Evolutionary conservation across 30 jellyfish, hydroid and myxozoan species (phyloP).

Genomic region (Pseudorhiza aurosa): DNA sequence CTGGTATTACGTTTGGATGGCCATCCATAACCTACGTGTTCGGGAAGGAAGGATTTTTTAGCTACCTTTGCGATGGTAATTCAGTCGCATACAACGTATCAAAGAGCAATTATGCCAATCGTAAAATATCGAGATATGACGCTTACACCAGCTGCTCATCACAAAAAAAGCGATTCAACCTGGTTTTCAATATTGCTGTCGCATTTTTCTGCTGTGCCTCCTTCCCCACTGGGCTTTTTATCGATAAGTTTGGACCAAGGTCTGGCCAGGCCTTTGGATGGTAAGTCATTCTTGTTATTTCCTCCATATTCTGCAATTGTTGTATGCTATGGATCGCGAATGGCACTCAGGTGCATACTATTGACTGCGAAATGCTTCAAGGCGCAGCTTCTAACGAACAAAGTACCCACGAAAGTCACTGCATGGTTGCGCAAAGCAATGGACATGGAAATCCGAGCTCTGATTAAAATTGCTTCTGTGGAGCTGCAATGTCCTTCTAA

Average conservation of each 20-base stretch:
- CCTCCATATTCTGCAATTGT: no score
- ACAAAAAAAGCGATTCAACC: slow-evolving; percentile 76
- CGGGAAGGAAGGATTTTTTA: slow-evolving; percentile 55
- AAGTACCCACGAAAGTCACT: background rate
- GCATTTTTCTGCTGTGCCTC: slow-evolving; percentile 74
- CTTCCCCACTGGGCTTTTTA: slow-evolving; percentile 80
- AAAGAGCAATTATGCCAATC: background rate
- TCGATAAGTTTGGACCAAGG: slow-evolving; percentile 84
- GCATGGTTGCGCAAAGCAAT: background rate
- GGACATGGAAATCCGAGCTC: slow-evolving; percentile 17
- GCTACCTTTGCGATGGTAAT: slow-evolving; percentile 60
- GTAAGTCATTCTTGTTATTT: slow-evolving; percentile 65
- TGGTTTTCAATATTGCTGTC: slow-evolving; percentile 81
- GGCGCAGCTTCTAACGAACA: no score
- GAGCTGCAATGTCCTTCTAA: slow-evolving; percentile 15
- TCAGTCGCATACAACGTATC: background rate
- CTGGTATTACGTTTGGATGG: slow-evolving; percentile 96
- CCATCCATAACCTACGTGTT: slow-evolving; percentile 79
- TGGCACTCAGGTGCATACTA: no score
- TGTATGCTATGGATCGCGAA: no score
- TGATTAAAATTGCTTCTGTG: slow-evolving; percentile 10
- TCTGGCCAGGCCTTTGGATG: slow-evolving; percentile 73
- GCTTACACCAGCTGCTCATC: slow-evolving; percentile 38
- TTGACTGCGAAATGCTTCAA: background rate
- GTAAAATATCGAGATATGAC: background rate